A percentile compares a stretch with the other conserved stretches of the same genome.
Evolutionary conservation across 2,113 vertebrate species (phyloP).

Genomic region (Erythrocebus patas): DNA sequence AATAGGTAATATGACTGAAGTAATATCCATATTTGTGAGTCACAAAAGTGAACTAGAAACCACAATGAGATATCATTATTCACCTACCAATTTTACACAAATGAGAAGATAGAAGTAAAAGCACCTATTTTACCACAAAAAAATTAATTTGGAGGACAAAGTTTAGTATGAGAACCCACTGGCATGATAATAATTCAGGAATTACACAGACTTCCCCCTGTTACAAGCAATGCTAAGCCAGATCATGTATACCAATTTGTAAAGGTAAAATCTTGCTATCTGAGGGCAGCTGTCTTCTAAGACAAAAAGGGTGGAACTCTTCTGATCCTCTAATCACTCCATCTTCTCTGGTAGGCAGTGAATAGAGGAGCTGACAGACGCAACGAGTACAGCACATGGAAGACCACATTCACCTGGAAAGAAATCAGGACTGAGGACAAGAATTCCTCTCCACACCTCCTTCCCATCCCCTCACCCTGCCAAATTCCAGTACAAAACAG

Average conservation of each 20-base stretch:
- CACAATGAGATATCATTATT: not conserved
- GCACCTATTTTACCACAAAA: not conserved
- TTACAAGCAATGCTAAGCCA: not conserved
- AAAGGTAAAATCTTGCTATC: not conserved
- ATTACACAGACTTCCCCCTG: not conserved
- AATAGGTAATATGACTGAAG: not conserved
- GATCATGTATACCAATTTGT: not conserved
- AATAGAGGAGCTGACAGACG: not conserved
- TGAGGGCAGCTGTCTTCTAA: not conserved
- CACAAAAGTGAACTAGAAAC: not conserved
- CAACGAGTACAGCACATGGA: not conserved
- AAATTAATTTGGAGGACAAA: not conserved
- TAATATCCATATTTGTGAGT: not conserved
- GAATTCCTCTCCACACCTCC: rapidly evolving
- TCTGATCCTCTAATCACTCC: not conserved
- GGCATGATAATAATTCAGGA: not conserved
- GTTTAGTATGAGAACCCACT: not conserved
- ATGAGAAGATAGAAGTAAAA: not conserved
- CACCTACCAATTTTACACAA: not conserved
- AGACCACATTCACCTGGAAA: not conserved
- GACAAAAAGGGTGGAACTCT: not conserved
- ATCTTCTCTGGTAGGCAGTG: not conserved
- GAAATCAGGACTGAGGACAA: not conserved
- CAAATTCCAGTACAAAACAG: not conserved
- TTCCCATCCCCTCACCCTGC: not conserved